phyloP scores from a whole-genome alignment of 2,888 invertebrate genomes.

The Morpho helenor region DNA sequence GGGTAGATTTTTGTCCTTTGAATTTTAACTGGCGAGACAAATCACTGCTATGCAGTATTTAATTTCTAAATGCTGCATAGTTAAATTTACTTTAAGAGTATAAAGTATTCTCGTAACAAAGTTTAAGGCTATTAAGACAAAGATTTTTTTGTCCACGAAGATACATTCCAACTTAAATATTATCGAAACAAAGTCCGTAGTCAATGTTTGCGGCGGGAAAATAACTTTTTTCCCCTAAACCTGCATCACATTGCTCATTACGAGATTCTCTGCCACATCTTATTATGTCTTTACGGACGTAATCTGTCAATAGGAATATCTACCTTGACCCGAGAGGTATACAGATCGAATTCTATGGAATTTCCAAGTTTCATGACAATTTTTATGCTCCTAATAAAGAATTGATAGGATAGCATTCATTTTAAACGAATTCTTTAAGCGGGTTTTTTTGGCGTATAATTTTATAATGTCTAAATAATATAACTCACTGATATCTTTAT shows the following conservation, averaged over 20 bases:
- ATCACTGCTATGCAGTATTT: too few species aligned
- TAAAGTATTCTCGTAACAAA: slow-evolving; percentile 4
- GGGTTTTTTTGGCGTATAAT: too few species aligned
- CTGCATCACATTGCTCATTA: slow-evolving; percentile 55
- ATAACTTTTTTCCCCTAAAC: slow-evolving; percentile 52
- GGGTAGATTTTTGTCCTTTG: too few species aligned
- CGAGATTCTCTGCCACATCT: slow-evolving; percentile 49
- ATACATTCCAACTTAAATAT: slow-evolving; percentile 30
- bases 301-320: slow-evolving; percentile 30
- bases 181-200: slow-evolving; percentile 36
- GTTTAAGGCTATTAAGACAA: not conserved
- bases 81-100: not conserved
- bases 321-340: slow-evolving; percentile 26
- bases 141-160: not conserved
- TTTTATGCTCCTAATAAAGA: slow-evolving; percentile 55
- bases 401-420: slow-evolving; percentile 40
- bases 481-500: too few species aligned
- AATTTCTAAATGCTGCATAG: too few species aligned
- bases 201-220: slow-evolving; percentile 44
- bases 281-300: slow-evolving; percentile 47
- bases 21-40: too few species aligned
- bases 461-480: too few species aligned
- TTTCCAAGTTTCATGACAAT: slow-evolving; percentile 49
- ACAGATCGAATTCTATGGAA: slow-evolving; percentile 14
- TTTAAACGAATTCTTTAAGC: too few species aligned